Percentiles rank a stretch among this genome's conserved stretches.
phyloP scores from a whole-genome alignment of 2,888 invertebrate species.

The Drosophila neotestacea region DNA sequence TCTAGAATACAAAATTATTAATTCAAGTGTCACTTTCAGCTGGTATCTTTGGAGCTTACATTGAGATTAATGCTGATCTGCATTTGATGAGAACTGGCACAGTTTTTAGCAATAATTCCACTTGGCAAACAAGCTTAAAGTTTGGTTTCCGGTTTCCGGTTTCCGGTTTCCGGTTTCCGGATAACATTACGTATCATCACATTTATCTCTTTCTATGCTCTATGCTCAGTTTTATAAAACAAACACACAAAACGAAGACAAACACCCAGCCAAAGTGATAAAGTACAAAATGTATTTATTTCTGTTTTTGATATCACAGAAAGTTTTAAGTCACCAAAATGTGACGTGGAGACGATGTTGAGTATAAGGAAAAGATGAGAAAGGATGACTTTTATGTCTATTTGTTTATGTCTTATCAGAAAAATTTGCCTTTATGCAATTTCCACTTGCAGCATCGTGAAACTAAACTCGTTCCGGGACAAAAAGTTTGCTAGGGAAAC shows the following conservation, averaged over 20 bases:
- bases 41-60: neutral
- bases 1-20: neutral
- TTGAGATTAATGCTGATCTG: slow-evolving; percentile 1
- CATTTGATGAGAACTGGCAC: neutral
- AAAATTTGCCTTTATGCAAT: slow-evolving; percentile 26
- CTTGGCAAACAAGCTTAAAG: slow-evolving; percentile 14
- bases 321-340: neutral
- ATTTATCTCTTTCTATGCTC: neutral
- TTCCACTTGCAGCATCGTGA: slow-evolving; percentile 28
- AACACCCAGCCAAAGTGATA: slow-evolving; percentile 15
- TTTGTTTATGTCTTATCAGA: slow-evolving; percentile 1
- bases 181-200: slow-evolving; percentile 1
- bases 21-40: neutral
- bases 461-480: slow-evolving; percentile 24
- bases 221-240: neutral
- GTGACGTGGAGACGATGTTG: neutral
- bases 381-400: neutral
- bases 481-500: slow-evolving; percentile 22
- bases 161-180: neutral
- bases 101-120: neutral
- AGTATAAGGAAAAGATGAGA: neutral
- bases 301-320: neutral
- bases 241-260: neutral
- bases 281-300: slow-evolving; percentile 34
- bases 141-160: slow-evolving; percentile 1